These are phyloP conservation scores for Gadopsis bispinosus DNA, from an alignment of 2,797 vertebrate species.

Conservation along the genomic window DNA sequence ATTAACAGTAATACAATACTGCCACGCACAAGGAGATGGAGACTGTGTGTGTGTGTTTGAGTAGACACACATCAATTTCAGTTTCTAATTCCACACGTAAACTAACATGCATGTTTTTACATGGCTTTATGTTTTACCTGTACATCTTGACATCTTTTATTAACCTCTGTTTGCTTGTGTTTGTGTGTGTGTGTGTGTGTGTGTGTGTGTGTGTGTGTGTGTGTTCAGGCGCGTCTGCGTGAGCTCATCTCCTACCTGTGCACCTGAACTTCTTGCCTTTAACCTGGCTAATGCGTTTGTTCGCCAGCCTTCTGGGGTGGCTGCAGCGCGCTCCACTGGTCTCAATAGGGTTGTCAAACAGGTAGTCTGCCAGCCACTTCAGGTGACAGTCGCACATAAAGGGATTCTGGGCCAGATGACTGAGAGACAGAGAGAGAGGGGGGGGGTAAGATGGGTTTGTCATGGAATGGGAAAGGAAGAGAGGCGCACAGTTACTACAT, in stretches of 20 bases:
- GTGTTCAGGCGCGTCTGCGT: neutral
- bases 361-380: constrained; percentile 99
- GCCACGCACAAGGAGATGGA: constrained; percentile 22
- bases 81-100: constrained; percentile 79
- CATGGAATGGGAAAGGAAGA: neutral
- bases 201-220: neutral
- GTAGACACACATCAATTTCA: constrained; percentile 88
- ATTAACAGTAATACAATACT: constrained; percentile 45
- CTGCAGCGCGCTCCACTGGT: constrained; percentile 99
- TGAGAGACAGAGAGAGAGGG: constrained; percentile 64
- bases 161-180: neutral
- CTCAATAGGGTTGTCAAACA: constrained; percentile 99
- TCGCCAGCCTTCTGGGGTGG: constrained; percentile 94
- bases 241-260: constrained; percentile 88
- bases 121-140: neutral
- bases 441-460: neutral
- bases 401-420: constrained; percentile 99
- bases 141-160: neutral
- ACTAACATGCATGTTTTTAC: neutral
- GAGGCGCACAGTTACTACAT: neutral
- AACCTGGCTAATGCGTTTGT: constrained; percentile 99
- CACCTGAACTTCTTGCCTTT: constrained; percentile 99
- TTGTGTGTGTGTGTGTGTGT: neutral
- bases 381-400: constrained; percentile 99
- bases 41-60: constrained; percentile 6